phyloP scores from a whole-genome alignment of 2,797 vertebrate species.

The Vultur gryphus region DNA sequence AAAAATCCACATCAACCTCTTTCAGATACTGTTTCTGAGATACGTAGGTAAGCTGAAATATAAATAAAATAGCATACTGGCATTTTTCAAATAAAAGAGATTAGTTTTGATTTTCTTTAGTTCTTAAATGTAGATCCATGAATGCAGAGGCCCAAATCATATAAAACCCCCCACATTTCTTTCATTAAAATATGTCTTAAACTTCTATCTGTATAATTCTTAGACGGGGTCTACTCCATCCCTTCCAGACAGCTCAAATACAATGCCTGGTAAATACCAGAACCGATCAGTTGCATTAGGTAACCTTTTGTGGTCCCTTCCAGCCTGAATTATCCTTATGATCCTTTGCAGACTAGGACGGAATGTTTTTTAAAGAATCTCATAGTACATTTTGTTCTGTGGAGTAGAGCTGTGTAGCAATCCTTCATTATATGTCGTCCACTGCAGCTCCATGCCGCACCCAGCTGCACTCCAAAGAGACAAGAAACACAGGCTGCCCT shows the following conservation, averaged over 20 bases:
- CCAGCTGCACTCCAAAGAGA: not conserved
- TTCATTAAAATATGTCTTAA: not conserved
- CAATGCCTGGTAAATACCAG: not conserved
- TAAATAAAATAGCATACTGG: not conserved
- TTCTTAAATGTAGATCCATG: not conserved
- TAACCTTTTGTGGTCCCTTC: not conserved
- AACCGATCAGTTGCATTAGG: not conserved
- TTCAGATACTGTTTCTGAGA: not conserved
- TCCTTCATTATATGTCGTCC: not conserved
- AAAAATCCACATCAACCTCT: not conserved
- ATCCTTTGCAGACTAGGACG: not conserved
- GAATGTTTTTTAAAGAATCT: not conserved
- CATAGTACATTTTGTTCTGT: not conserved
- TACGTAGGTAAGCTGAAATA: not conserved
- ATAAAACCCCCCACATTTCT: not conserved
- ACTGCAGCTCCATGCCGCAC: not conserved
- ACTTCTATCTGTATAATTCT: not conserved
- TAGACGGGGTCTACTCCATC: not conserved
- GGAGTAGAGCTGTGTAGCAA: not conserved
- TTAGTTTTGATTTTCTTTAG: not conserved
- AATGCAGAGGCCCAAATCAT: not conserved
- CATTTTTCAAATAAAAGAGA: not conserved
- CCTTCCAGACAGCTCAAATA: not conserved
- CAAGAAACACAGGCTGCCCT: not conserved
- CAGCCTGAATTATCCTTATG: not conserved